Conservation (phyloP, 2,113 vertebrate species). For the Rissa tridactyla region DNA sequence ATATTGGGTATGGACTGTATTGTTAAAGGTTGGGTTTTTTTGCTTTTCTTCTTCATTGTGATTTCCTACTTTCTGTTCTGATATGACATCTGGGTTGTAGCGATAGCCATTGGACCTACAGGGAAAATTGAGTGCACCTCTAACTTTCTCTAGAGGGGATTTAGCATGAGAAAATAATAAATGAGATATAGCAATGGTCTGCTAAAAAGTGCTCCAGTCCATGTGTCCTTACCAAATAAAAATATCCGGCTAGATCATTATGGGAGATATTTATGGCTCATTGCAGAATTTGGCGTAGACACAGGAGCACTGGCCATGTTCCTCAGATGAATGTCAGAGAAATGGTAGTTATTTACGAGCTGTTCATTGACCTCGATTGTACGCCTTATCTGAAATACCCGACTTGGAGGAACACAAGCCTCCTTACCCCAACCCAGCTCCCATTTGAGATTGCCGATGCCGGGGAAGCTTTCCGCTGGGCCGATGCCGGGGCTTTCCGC, state of each 20-base stretch:
- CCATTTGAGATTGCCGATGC: rapidly evolving
- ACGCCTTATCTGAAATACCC: not conserved
- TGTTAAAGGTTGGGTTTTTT: not conserved
- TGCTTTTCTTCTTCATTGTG: not conserved
- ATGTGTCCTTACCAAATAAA: not conserved
- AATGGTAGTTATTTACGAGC: not conserved
- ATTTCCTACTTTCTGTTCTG: not conserved
- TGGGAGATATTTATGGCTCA: not conserved
- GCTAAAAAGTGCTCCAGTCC: not conserved
- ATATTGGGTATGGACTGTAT: not conserved
- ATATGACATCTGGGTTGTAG: not conserved
- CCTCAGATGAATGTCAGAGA: not conserved
- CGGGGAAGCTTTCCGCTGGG: too few relatives aligned
- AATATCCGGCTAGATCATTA: not conserved
- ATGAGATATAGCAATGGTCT: not conserved
- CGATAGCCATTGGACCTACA: not conserved
- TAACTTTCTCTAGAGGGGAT: not conserved
- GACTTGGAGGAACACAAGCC: not conserved
- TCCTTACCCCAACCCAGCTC: not conserved
- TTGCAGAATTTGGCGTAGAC: not conserved
- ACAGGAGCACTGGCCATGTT: not conserved
- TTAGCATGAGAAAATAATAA: not conserved
- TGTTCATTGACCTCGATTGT: not conserved
- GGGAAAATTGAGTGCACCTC: not conserved
- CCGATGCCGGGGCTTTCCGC: too few relatives aligned